Evolutionary conservation across 2,797 vertebrate genomes (phyloP).

Genomic region (Margarornis squamiger): DNA sequence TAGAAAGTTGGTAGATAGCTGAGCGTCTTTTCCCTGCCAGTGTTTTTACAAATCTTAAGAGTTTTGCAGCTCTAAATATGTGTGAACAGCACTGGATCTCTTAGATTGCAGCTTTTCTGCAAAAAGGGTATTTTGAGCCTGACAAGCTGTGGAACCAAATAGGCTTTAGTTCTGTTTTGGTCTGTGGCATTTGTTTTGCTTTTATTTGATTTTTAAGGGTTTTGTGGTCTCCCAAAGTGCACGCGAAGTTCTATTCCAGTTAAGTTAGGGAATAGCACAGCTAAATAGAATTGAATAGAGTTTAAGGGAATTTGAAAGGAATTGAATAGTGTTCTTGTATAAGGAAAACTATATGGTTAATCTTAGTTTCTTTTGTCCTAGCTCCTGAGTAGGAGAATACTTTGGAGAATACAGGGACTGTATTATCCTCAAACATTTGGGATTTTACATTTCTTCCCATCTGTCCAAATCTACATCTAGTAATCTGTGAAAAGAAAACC

Average conservation of each 20-base stretch:
- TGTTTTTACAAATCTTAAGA: background rate
- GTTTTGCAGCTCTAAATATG: background rate
- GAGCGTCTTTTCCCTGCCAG: background rate
- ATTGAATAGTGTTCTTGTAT: background rate
- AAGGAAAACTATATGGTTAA: background rate
- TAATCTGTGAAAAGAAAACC: background rate
- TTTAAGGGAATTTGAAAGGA: background rate
- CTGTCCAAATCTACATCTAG: background rate
- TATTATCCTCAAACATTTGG: background rate
- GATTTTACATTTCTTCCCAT: background rate
- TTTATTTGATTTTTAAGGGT: background rate
- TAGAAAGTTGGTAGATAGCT: background rate
- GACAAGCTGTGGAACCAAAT: background rate
- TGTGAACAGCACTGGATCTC: background rate
- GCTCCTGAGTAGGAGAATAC: background rate
- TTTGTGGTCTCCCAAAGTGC: background rate
- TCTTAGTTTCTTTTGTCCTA: background rate
- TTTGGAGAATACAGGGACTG: background rate
- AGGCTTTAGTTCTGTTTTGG: background rate
- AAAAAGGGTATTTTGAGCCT: background rate
- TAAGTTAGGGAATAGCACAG: background rate
- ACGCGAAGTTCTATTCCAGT: background rate
- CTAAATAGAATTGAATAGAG: background rate
- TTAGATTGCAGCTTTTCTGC: background rate
- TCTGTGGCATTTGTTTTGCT: background rate